Evolutionary conservation across 2,888 invertebrate species (phyloP).

Genomic region (Sminthurides aquaticus): DNA sequence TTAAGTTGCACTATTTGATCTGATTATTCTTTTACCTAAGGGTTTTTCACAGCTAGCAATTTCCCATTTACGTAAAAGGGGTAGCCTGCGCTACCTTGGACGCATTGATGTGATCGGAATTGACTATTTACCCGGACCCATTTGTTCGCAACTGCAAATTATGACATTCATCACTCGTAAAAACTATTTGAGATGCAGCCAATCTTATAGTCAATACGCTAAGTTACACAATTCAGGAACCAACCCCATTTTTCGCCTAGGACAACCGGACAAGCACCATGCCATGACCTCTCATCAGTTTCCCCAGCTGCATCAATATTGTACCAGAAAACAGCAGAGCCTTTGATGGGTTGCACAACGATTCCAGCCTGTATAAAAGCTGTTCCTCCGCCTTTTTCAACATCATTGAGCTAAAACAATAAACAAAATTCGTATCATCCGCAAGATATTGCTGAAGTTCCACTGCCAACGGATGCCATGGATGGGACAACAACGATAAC

Average conservation of each 20-base stretch:
- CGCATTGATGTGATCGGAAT: neutral
- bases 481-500: no score
- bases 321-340: constrained; percentile 13
- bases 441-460: no score
- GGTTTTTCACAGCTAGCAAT: no score
- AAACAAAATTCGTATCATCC: no score
- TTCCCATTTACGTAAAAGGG: neutral
- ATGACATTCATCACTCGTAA: no score
- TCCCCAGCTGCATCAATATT: neutral
- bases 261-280: constrained; percentile 10
- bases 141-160: neutral
- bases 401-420: neutral
- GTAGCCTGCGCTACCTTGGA: neutral
- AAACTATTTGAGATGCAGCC: no score
- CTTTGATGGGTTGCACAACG: neutral
- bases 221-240: no score
- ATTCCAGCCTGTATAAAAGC: neutral
- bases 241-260: constrained; percentile 18
- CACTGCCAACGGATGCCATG: no score
- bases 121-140: neutral
- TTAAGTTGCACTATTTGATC: no score
- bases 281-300: neutral
- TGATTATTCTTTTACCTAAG: no score
- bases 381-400: neutral
- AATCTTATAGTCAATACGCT: no score